Evolutionary conservation across 1,140 invertebrate genomes (phyloP).

Genomic region (Drosophila pseudoananassae): DNA sequence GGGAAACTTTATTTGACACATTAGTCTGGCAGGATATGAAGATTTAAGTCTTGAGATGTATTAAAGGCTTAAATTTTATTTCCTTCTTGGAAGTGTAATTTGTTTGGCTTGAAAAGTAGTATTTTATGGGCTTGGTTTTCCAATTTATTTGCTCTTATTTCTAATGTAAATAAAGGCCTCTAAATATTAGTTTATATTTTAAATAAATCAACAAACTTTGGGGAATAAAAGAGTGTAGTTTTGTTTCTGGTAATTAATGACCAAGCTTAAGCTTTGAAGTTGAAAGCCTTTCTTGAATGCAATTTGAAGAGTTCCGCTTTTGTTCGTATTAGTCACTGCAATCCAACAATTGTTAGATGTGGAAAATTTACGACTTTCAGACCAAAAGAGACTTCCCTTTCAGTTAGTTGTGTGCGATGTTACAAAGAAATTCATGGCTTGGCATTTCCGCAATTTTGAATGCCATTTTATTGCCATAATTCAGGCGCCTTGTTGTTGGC

Average conservation of each 20-base stretch:
- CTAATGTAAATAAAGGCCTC: no score
- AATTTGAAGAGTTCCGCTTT: not conserved
- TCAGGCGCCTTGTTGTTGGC: conserved; percentile 21
- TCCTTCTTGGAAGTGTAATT: no score
- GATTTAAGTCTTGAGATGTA: not conserved
- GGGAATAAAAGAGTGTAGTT: not conserved
- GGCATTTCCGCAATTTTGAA: conserved; percentile 51
- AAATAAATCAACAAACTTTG: not conserved
- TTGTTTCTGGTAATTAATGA: no score
- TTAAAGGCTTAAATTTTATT: not conserved
- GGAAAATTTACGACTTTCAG: conserved; percentile 15
- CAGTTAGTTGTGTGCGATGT: not conserved
- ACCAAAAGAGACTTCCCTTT: conserved; percentile 17
- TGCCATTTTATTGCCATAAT: conserved; percentile 55
- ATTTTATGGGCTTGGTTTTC: not conserved
- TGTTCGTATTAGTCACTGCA: not conserved
- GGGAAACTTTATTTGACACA: conserved; percentile 32
- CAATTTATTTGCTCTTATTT: not conserved
- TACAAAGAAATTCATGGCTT: conserved; percentile 38
- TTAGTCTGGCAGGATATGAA: conserved; percentile 11
- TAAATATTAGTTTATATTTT: no score
- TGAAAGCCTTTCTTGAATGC: not conserved
- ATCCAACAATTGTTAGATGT: conserved; percentile 14
- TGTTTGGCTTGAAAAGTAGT: no score
- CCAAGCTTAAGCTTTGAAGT: not conserved